Percentiles rank a stretch among this genome's conserved stretches.
phyloP scores from a whole-genome alignment of 2,113 vertebrate species.

The Hiodon tergisus region DNA sequence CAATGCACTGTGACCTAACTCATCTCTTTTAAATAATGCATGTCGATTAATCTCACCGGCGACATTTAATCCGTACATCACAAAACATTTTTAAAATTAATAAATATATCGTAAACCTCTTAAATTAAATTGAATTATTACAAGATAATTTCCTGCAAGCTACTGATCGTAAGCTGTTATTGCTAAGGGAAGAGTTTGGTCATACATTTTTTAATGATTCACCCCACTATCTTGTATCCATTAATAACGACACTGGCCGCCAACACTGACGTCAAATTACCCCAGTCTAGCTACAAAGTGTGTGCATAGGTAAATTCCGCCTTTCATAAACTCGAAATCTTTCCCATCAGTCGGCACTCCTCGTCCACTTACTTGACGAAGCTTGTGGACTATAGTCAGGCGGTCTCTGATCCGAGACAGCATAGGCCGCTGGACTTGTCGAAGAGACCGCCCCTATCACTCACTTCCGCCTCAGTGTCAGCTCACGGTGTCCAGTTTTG shows the following conservation, averaged over 20 bases:
- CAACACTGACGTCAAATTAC: neutral
- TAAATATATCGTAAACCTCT: too few relatives aligned
- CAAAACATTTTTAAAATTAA: neutral
- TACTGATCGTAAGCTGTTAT: too few relatives aligned
- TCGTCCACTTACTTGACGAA: neutral
- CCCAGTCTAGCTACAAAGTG: neutral
- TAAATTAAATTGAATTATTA: too few relatives aligned
- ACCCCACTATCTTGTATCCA: too few relatives aligned
- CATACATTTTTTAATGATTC: too few relatives aligned
- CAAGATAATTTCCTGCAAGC: too few relatives aligned
- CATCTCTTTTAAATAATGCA: conserved; percentile 40
- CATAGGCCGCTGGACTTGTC: conserved; percentile 46
- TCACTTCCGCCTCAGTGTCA: conserved; percentile 66
- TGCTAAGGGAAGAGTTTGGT: too few relatives aligned
- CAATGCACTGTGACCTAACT: conserved; percentile 31
- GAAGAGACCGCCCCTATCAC: conserved; percentile 34
- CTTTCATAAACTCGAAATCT: neutral
- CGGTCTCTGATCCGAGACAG: neutral
- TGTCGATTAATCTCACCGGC: neutral
- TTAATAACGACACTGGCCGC: conserved; percentile 5
- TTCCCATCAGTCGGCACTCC: neutral
- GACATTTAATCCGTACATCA: neutral
- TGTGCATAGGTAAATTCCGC: neutral
- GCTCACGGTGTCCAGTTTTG: conserved; percentile 31
- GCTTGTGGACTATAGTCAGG: conserved; percentile 31